A percentile compares a stretch with the other conserved stretches of the same genome.
Evolutionary conservation across 2,888 invertebrate species (phyloP).

Genomic region (Apodemia mormo): DNA sequence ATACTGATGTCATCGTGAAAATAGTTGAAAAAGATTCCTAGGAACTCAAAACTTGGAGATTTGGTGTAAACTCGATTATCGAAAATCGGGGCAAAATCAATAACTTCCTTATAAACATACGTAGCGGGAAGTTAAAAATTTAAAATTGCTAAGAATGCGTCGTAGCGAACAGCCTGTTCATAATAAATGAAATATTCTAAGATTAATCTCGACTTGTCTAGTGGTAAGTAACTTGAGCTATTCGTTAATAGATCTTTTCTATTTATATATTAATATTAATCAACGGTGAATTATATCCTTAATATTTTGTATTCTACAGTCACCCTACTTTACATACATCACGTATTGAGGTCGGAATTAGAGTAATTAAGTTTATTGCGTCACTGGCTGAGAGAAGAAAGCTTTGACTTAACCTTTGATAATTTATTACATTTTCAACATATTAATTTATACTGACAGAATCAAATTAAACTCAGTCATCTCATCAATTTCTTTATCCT

Average conservation of each 20-base stretch:
- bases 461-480: not conserved
- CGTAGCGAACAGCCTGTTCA: no score
- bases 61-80: no score
- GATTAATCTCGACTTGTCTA: not conserved
- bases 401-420: slow-evolving; percentile 70
- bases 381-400: slow-evolving; percentile 42
- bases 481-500: no score
- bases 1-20: no score
- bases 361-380: slow-evolving; percentile 76
- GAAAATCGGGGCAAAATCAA: no score
- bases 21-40: no score
- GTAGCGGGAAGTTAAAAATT: no score
- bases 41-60: no score
- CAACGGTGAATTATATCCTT: not conserved
- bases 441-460: not conserved
- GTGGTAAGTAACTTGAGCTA: not conserved
- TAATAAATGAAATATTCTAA: no score
- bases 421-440: slow-evolving; percentile 53
- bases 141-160: no score
- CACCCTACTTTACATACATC: slow-evolving; percentile 48
- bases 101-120: no score
- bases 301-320: not conserved
- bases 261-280: no score
- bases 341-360: slow-evolving; percentile 67
- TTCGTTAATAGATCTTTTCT: not conserved